Conservation (phyloP, 2,888 invertebrate genomes). For the Psylliodes chrysocephalus region DNA sequence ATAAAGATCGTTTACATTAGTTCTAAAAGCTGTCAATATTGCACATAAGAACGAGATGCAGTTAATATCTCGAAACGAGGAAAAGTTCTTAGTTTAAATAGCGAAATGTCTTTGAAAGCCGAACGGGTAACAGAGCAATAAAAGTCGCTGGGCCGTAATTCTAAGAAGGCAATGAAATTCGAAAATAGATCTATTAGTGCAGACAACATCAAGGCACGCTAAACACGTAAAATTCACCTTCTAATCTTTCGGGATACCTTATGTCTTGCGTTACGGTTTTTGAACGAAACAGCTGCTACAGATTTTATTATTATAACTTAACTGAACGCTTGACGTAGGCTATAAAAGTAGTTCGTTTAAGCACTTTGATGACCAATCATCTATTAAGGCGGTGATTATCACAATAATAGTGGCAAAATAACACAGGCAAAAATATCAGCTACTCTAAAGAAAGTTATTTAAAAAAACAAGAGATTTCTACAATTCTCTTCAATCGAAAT, state of each 20-base stretch:
- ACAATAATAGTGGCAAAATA: too few species aligned
- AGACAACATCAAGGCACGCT: constrained; percentile 39
- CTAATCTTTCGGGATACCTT: constrained; percentile 42
- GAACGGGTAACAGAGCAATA: constrained; percentile 14
- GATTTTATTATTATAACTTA: constrained; percentile 42
- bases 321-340: too few species aligned
- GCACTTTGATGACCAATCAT: too few species aligned
- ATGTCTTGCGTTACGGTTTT: constrained; percentile 40
- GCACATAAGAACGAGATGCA: constrained; percentile 4
- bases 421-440: too few species aligned
- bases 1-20: neutral
- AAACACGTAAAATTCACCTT: constrained; percentile 41
- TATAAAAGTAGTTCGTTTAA: too few species aligned
- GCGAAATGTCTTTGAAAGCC: constrained; percentile 24
- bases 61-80: neutral
- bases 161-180: constrained; percentile 36
- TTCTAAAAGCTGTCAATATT: constrained; percentile 8
- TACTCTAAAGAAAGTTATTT: too few species aligned
- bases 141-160: constrained; percentile 22
- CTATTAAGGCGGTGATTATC: too few species aligned
- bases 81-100: neutral
- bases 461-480: too few species aligned
- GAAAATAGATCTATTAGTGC: constrained; percentile 48
- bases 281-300: constrained; percentile 41
- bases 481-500: too few species aligned